Evolutionary conservation across 35 echinoderm and acorn worm species (phyloP).

Genomic region (Diadema setosum): DNA sequence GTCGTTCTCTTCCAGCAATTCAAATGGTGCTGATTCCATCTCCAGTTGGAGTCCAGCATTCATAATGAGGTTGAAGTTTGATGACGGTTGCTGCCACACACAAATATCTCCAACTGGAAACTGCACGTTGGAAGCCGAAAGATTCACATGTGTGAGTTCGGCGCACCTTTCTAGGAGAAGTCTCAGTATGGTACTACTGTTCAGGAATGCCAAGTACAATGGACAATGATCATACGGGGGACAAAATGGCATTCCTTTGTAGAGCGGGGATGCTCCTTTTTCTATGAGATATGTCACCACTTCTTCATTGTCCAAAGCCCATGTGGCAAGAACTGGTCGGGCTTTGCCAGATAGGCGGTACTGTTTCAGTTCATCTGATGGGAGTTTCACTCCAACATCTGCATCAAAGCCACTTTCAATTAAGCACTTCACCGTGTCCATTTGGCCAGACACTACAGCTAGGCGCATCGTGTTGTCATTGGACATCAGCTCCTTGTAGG

Average conservation of each 20-base stretch:
- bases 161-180: neutral
- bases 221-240: neutral
- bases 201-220: neutral
- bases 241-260: neutral
- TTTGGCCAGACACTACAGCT: neutral
- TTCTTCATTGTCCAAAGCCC: neutral
- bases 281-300: neutral
- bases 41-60: neutral
- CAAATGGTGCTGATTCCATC: neutral
- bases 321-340: neutral
- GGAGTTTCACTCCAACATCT: neutral
- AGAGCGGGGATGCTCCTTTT: neutral
- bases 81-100: neutral
- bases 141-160: neutral
- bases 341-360: neutral
- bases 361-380: neutral
- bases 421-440: neutral
- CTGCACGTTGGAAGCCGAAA: neutral
- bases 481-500: neutral
- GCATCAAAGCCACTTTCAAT: neutral
- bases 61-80: neutral
- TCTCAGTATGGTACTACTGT: neutral
- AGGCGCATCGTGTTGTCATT: neutral
- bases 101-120: neutral
- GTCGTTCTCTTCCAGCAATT: neutral